Percentiles rank a stretch among this genome's conserved stretches.
Conservation (phyloP, 2,797 vertebrate species). For the Dryobates pubescens region DNA sequence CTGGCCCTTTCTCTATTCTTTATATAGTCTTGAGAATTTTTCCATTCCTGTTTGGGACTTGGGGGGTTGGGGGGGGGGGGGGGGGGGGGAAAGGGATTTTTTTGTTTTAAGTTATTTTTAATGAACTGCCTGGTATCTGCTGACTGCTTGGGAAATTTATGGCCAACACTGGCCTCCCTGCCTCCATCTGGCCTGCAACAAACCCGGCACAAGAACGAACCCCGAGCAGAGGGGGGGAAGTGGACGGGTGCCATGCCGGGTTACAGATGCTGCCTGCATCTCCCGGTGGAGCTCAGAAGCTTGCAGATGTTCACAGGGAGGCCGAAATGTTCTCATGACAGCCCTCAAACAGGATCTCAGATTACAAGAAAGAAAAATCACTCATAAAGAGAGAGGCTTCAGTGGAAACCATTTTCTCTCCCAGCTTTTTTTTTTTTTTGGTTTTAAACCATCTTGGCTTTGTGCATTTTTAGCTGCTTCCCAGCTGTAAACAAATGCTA, state of each 20-base stretch:
- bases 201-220: not conserved
- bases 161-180: not conserved
- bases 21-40: slow-evolving; percentile 64
- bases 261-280: slow-evolving; percentile 33
- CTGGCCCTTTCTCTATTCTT: slow-evolving; percentile 27
- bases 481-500: not conserved
- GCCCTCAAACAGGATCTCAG: slow-evolving; percentile 21
- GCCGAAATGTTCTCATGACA: slow-evolving; percentile 40
- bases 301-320: slow-evolving; percentile 57
- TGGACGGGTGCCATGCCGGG: not conserved
- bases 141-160: slow-evolving; percentile 6
- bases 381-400: not conserved
- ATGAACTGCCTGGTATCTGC: slow-evolving; percentile 34
- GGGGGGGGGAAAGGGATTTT: not conserved
- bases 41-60: slow-evolving; percentile 60
- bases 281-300: slow-evolving; percentile 24
- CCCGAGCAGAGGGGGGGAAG: not conserved
- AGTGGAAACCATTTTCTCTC: slow-evolving; percentile 56
- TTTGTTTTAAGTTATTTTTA: slow-evolving; percentile 57
- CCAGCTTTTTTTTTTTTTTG: not conserved
- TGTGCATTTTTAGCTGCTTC: not conserved
- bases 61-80: not conserved
- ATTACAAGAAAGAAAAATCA: slow-evolving; percentile 49
- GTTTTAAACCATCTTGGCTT: not conserved
- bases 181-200: slow-evolving; percentile 8